Conservation (phyloP, 2,888 invertebrate species). For the Hyalella azteca region DNA sequence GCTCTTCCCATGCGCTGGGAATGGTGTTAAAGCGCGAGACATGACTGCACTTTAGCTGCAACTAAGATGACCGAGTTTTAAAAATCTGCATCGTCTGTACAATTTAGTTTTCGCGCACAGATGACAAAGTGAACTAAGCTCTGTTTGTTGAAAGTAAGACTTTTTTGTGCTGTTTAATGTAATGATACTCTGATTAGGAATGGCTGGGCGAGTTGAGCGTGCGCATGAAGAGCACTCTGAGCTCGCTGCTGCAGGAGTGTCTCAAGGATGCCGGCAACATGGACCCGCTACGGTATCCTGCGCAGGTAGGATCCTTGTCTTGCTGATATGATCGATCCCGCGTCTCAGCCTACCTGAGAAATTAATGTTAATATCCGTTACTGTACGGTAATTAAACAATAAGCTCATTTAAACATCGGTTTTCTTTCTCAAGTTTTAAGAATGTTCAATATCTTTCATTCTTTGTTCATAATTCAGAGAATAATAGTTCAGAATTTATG, state of each 20-base stretch:
- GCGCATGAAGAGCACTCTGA: slow-evolving; percentile 81
- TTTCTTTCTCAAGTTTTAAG: background rate
- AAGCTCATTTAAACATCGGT: background rate
- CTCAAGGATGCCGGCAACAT: slow-evolving; percentile 63
- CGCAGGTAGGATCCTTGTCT: slow-evolving; percentile 44
- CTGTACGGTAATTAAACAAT: background rate
- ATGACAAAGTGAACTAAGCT: too few species aligned
- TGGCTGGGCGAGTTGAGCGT: slow-evolving; percentile 80
- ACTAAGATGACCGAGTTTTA: too few species aligned
- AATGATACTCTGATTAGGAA: slow-evolving; percentile 40
- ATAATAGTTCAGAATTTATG: background rate
- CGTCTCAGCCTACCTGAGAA: background rate
- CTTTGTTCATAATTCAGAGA: background rate
- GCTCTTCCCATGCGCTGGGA: too few species aligned
- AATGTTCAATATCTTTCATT: background rate
- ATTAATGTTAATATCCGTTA: background rate
- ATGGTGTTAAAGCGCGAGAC: too few species aligned
- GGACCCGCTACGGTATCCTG: slow-evolving; percentile 55
- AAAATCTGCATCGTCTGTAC: too few species aligned
- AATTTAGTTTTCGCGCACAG: too few species aligned
- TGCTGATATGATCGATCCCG: background rate
- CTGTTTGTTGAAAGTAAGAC: too few species aligned
- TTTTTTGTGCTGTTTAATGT: too few species aligned
- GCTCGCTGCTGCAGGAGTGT: slow-evolving; percentile 72
- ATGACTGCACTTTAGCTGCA: too few species aligned